Evolutionary conservation across 2,113 vertebrate species (phyloP), one percentile per base, ranked within the genome.

Genomic region (Odocoileus virginianus): DNA sequence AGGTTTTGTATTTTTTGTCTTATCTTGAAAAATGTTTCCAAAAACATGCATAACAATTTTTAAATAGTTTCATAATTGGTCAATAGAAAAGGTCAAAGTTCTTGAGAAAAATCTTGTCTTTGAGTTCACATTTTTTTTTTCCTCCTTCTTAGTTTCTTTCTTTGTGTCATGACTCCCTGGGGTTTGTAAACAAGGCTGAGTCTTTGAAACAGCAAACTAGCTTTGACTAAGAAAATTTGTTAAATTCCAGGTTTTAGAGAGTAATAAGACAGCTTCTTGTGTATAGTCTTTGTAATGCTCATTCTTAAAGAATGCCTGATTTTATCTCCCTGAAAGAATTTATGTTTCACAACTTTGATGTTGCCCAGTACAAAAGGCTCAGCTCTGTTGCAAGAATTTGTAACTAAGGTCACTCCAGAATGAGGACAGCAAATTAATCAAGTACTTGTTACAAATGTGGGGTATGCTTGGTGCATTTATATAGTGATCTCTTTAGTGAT

Each of bases 101-200:
- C 79, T 92, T 93, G 14, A 97, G 95, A 95, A 96, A 88, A 61
- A 67, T 94, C 78, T 86, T 94, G 74, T 27, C 91, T 50, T 50
- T 47, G 40, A 57, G 40, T 84, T 91, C 54, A 36, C 28, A 21
- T 55, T 89, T 61, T 23, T 57, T 57, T 57, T 25, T 58, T 60
- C 28, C 52, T 71, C 54, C 78, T 52, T 87, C 12, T 57, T 36
- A 6, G 30, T n/a, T 90, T 86, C 15, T 74, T 30, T 45, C 28
- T 91, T 88, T 79, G 33, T 78, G 2, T 87, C 78, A 10, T 33
- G 52, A 54, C 50, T 95, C 90, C 84, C 84, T 43, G 3, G 33
- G 43, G 60, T 95, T 71, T 60, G 16, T n/a, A 58, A 93, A 91
- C 82, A 95, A 76, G 47, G 36, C 67, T 57, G 61, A 57, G 10